These are phyloP conservation scores for Semnornis frantzii DNA, from an alignment of 2,113 vertebrate genomes.

Conservation along the genomic window DNA sequence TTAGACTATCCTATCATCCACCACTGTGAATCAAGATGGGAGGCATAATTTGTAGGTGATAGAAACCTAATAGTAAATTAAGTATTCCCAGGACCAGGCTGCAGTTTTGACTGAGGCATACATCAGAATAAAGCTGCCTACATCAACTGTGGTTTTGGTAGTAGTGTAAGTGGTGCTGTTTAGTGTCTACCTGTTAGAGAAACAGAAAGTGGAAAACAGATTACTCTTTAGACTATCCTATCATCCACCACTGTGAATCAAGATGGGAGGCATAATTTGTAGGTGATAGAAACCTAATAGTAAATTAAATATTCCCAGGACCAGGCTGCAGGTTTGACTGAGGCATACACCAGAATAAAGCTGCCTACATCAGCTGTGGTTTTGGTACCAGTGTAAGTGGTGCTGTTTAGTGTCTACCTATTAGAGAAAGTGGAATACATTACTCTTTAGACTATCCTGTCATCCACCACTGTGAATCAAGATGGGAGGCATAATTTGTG, in stretches of 20 bases:
- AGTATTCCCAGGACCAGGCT: neutral
- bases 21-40: neutral
- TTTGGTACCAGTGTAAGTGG: neutral
- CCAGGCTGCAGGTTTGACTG: neutral
- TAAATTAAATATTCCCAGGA: neutral
- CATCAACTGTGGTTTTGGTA: neutral
- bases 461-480: neutral
- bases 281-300: neutral
- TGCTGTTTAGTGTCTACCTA: neutral
- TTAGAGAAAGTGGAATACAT: neutral
- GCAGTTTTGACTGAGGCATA: neutral
- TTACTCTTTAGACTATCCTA: neutral
- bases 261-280: neutral
- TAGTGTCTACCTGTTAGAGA: neutral
- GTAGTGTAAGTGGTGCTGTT: neutral
- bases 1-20: neutral
- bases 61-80: neutral
- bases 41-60: neutral
- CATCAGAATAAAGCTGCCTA: neutral
- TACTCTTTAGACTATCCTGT: neutral
- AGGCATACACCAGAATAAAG: neutral
- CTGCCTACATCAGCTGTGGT: neutral
- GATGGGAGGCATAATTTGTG: neutral
- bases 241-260: neutral
- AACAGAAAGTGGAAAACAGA: neutral